These are phyloP conservation scores for Cecidostiba fungosa DNA, from an alignment of 2,888 invertebrate species.

Conservation along the genomic window DNA sequence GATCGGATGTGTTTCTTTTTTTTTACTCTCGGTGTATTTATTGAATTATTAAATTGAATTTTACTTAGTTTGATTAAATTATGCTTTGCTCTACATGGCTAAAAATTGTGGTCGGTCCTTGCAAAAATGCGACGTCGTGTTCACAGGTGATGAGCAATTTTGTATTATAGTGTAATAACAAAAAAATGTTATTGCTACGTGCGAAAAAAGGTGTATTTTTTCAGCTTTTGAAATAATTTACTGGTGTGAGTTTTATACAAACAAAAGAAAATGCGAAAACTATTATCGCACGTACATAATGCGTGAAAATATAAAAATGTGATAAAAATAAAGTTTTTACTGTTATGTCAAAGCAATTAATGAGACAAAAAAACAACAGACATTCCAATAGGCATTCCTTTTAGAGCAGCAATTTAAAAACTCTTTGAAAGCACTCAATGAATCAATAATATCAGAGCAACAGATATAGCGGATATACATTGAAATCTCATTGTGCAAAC, in stretches of 20 bases:
- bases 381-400: too few species aligned
- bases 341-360: neutral
- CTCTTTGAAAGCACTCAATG: neutral
- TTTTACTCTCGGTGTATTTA: neutral
- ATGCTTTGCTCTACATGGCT: neutral
- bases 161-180: neutral
- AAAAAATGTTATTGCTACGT: neutral
- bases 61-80: conserved; percentile 12
- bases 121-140: too few species aligned
- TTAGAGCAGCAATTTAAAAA: neutral
- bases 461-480: conserved; percentile 15
- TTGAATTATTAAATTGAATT: neutral
- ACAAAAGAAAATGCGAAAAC: neutral
- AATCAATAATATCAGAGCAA: neutral
- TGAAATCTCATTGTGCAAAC: conserved; percentile 37
- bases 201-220: neutral
- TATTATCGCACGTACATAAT: neutral
- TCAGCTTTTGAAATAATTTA: neutral
- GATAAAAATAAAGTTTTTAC: neutral
- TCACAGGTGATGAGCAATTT: neutral
- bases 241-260: neutral
- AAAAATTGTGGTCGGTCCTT: neutral
- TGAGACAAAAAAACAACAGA: neutral
- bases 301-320: neutral
- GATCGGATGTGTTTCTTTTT: neutral